phyloP scores from a whole-genome alignment of 2,113 vertebrate genomes.

The Craseonycteris thonglongyai region DNA sequence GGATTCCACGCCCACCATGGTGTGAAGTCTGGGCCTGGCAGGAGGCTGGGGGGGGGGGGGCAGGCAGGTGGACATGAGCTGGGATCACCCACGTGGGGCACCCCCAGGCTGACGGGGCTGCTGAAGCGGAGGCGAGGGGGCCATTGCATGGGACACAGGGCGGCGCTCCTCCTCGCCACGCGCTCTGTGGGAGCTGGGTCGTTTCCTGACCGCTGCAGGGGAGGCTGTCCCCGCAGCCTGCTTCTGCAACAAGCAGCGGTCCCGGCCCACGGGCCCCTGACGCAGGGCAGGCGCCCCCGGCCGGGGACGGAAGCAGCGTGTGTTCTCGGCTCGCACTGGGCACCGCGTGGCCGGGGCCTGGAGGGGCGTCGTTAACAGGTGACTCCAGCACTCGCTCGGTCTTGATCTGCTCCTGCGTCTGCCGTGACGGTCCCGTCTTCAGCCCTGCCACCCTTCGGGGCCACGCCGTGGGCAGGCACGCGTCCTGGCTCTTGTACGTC shows the following conservation, averaged over 20 bases:
- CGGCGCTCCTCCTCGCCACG: fast-evolving
- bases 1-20: neutral
- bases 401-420: constrained; percentile 75
- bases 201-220: neutral
- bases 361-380: constrained; percentile 74
- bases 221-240: neutral
- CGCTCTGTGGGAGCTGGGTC: neutral
- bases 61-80: neutral
- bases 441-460: constrained; percentile 79
- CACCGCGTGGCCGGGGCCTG: neutral
- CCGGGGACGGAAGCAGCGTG: neutral
- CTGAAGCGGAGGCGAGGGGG: neutral
- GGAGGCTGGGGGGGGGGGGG: neutral
- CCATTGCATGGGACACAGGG: fast-evolving
- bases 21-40: neutral
- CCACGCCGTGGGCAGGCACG: constrained; percentile 80
- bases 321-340: constrained; percentile 32
- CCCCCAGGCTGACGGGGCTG: fast-evolving
- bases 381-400: constrained; percentile 69
- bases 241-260: too few species aligned
- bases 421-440: constrained; percentile 76
- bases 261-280: fast-evolving
- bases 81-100: neutral
- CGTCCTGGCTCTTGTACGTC: neutral
- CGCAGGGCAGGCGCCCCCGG: neutral